Percentiles rank a stretch among this genome's conserved stretches.
Evolutionary conservation across 2,797 vertebrate species (phyloP).

Genomic region (Gymnoscopelus braueri): DNA sequence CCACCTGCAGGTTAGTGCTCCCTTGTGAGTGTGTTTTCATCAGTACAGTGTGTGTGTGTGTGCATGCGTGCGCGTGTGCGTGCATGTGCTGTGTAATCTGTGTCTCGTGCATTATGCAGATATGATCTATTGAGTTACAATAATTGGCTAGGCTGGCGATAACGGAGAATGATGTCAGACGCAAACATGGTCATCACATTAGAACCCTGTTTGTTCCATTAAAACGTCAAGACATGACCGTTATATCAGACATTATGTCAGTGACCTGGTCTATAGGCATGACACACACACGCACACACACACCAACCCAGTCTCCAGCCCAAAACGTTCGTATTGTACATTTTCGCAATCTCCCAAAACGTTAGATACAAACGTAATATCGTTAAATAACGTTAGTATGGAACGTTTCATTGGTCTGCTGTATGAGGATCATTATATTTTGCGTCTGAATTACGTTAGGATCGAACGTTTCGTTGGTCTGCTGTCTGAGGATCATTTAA

Average conservation of each 20-base stretch:
- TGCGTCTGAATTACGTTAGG: too few species aligned
- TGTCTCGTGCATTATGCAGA: background rate
- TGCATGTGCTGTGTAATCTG: background rate
- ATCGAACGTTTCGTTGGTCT: too few species aligned
- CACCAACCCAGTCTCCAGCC: too few species aligned
- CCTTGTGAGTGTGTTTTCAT: background rate
- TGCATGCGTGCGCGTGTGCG: background rate
- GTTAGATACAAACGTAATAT: too few species aligned
- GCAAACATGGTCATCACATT: background rate
- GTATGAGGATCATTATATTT: too few species aligned
- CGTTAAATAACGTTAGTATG: too few species aligned
- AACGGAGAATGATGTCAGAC: constrained; percentile 5
- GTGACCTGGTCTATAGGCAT: background rate
- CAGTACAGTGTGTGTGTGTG: too few species aligned
- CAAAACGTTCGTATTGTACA: too few species aligned
- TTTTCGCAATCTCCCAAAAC: too few species aligned
- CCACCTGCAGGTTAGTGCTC: too few species aligned
- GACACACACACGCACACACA: constrained; percentile 4
- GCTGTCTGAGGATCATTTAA: too few species aligned
- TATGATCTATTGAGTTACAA: constrained; percentile 5
- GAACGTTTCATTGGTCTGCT: too few species aligned
- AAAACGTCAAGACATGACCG: constrained; percentile 7
- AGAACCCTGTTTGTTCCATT: constrained; percentile 4
- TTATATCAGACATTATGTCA: constrained; percentile 22
- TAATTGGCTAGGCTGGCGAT: constrained; percentile 6